Evolutionary conservation across 2,113 vertebrate species (phyloP).

Genomic region (Penelope pileata): DNA sequence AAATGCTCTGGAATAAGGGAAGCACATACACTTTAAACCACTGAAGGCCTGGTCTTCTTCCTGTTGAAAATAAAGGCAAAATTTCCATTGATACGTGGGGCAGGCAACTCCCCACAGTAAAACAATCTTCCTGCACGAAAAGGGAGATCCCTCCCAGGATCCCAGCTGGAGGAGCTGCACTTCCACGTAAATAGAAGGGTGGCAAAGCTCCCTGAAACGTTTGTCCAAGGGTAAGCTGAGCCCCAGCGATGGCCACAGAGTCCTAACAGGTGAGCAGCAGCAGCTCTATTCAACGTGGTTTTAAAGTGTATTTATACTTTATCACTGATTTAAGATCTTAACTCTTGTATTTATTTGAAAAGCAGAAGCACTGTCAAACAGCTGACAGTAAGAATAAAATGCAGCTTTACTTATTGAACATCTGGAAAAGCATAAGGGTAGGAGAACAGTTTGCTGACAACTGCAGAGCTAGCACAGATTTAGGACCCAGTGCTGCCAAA

Average conservation of each 20-base stretch:
- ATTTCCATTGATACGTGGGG: neutral
- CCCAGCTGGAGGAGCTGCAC: neutral
- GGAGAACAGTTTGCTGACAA: conserved; percentile 50
- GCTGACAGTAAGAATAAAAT: conserved; percentile 15
- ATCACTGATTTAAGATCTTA: conserved; percentile 15
- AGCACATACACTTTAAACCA: neutral
- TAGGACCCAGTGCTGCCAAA: neutral
- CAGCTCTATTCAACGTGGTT: neutral
- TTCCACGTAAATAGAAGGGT: neutral
- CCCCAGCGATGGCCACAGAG: neutral
- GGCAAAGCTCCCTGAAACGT: neutral
- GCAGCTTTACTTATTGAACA: conserved; percentile 37
- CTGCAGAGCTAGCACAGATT: conserved; percentile 44
- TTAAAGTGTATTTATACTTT: conserved; percentile 18
- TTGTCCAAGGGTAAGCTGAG: neutral
- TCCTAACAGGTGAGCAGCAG: conserved; percentile 8
- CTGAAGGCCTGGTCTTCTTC: neutral
- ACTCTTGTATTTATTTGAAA: conserved; percentile 50
- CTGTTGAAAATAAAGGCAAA: neutral
- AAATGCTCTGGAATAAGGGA: neutral
- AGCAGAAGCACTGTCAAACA: conserved; percentile 39
- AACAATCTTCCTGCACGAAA: neutral
- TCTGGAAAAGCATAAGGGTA: conserved; percentile 28
- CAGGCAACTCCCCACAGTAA: neutral
- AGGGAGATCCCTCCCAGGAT: neutral